A percentile compares a stretch with the other conserved stretches of the same genome.
These are phyloP conservation scores for Athetis lepigone DNA, from an alignment of 2,888 invertebrate genomes.

Conservation along the genomic window DNA sequence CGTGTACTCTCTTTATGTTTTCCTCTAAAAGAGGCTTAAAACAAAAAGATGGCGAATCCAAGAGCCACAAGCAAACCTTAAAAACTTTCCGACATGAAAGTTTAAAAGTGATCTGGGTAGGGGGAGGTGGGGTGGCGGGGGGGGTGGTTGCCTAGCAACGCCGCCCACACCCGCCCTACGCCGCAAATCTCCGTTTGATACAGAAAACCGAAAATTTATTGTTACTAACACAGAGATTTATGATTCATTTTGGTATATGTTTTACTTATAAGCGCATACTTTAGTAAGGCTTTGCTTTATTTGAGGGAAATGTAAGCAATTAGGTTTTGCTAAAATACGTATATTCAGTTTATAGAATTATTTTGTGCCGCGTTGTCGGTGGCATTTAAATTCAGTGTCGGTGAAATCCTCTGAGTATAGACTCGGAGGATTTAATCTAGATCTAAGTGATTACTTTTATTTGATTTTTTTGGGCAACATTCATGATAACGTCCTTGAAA, in stretches of 20 bases:
- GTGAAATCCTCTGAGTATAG: slow-evolving; percentile 34
- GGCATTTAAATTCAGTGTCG: slow-evolving; percentile 39
- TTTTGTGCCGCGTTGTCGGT: neutral
- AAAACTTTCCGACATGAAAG: slow-evolving; percentile 90
- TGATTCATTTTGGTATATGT: slow-evolving; percentile 57
- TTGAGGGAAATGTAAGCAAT: neutral
- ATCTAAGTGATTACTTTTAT: too few species aligned
- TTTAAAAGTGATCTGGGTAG: slow-evolving; percentile 89
- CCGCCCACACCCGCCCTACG: slow-evolving; percentile 81
- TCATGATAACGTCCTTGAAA: slow-evolving; percentile 39
- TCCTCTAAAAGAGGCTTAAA: slow-evolving; percentile 79
- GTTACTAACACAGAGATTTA: slow-evolving; percentile 79
- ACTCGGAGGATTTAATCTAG: too few species aligned
- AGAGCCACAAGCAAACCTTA: slow-evolving; percentile 89
- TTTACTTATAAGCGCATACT: slow-evolving; percentile 1
- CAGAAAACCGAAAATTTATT: slow-evolving; percentile 85
- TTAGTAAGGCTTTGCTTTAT: neutral
- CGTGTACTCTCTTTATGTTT: slow-evolving; percentile 67
- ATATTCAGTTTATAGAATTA: slow-evolving; percentile 6
- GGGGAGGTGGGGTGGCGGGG: slow-evolving; percentile 61
- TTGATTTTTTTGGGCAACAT: too few species aligned
- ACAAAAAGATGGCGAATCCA: slow-evolving; percentile 86
- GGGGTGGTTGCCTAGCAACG: slow-evolving; percentile 84
- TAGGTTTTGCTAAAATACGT: neutral
- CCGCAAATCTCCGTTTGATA: slow-evolving; percentile 88